Base-by-base conservation (phyloP, 2,888 invertebrate genomes). In the Nemotelus nigrinus region DNA sequence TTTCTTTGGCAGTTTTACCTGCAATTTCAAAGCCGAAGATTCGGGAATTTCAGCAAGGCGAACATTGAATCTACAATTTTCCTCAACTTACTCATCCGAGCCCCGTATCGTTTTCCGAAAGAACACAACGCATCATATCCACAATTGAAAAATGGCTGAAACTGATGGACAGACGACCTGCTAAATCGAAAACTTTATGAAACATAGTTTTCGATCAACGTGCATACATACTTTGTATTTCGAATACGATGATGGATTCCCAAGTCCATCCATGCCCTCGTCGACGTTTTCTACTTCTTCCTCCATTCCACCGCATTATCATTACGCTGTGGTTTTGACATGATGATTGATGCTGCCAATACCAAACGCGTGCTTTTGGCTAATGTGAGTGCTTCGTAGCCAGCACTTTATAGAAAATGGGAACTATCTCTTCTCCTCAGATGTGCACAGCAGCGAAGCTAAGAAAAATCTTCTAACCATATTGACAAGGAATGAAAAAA, bases 281-380 rank as follows among this genome's bases (percentile, higher is more conserved):
- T 67, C 67, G n/a, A 10, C 10, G 57, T 25, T 25, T 25, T 25
- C 25, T 25, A 25, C 25, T 25, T 25, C 25, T 25, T 25, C 25
- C 25, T 25, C 25, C 25, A 25, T 25, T 25, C 25, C 39, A n/a
- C 55, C 68, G 57, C 68, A 65, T 77, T 77, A 77, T 77, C 77
- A 77, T 77, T 77, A 68, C 76, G 77, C 80, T 78, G 78, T 79
- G 81, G 80, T 80, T 82, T 80, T 81, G 82, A 82, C 82, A 81
- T 81, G 81, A 81, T 83, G 83, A 83, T 83, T 82, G 82, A 83
- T 83, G 82, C 81, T 81, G 70, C 81, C 80, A 80, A 80, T 80
- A 81, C 79, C 25, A 80, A 81, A 80, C 82, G 81, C 81, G 82
- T 82, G 82, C 82, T 82, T 82, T 80, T 80, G 77, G 68, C 77